Percentiles rank a stretch among this genome's conserved stretches.
Conservation (phyloP, 2,797 vertebrate genomes). For the Pteronotus mesoamericanus region DNA sequence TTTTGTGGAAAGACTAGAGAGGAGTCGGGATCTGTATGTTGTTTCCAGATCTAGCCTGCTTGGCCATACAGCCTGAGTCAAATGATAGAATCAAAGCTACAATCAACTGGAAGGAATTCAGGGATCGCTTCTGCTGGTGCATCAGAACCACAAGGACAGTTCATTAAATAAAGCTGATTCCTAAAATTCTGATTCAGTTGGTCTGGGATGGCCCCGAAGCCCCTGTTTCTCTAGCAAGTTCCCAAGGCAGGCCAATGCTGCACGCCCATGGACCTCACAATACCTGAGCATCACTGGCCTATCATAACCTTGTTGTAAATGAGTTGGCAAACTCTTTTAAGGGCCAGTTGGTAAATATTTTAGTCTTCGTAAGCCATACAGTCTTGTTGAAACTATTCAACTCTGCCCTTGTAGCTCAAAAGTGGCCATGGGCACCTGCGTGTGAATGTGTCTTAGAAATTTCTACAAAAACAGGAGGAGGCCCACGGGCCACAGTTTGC, state of each 20-base stretch:
- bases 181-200: background rate
- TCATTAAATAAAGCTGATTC: background rate
- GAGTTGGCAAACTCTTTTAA: background rate
- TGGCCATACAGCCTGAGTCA: background rate
- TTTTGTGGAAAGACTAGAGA: constrained; percentile 62
- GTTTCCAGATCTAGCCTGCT: constrained; percentile 48
- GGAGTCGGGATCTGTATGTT: background rate
- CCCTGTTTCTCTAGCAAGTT: constrained; percentile 11
- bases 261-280: background rate
- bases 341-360: background rate
- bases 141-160: background rate
- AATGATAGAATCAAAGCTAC: constrained; percentile 26
- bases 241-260: background rate
- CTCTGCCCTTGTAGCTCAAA: background rate
- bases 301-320: background rate
- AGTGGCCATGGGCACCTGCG: background rate
- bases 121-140: background rate
- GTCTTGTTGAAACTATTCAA: background rate
- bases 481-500: too few species aligned
- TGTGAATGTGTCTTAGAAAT: background rate
- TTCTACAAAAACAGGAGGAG: background rate
- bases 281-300: background rate
- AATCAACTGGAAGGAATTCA: constrained; percentile 52
- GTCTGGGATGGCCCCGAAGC: background rate
- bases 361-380: background rate